Conservation (phyloP, 2,888 invertebrate genomes). For the Tinea trinotella region DNA sequence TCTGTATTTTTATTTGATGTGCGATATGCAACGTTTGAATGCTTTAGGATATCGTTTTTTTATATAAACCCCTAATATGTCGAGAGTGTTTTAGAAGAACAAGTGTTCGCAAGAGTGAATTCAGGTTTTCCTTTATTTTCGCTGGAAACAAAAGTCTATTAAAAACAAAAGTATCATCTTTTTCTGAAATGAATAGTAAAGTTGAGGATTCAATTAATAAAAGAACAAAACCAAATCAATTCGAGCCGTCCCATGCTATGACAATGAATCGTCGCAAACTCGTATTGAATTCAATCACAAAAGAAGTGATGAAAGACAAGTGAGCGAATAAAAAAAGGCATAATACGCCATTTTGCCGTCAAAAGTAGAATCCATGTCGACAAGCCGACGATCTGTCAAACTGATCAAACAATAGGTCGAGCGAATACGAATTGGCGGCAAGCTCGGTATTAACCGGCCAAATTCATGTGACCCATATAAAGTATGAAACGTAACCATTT, state of each 20-base stretch:
- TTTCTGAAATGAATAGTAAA: slow-evolving; percentile 13
- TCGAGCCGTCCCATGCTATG: slow-evolving; percentile 32
- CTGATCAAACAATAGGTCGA: slow-evolving; percentile 58
- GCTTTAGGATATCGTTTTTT: not conserved
- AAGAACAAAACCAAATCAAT: slow-evolving; percentile 51
- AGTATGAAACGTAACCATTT: not conserved
- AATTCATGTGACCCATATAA: slow-evolving; percentile 37
- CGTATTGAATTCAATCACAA: slow-evolving; percentile 58
- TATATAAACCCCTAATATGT: not conserved
- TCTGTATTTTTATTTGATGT: slow-evolving; percentile 13
- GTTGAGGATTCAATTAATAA: slow-evolving; percentile 27
- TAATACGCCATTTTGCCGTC: slow-evolving; percentile 66
- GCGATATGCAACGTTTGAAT: slow-evolving; percentile 13
- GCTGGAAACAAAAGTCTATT: no score
- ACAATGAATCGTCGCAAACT: slow-evolving; percentile 52
- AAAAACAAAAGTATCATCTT: slow-evolving; percentile 5
- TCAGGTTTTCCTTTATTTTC: not conserved
- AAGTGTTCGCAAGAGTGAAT: not conserved
- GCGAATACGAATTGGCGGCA: slow-evolving; percentile 37
- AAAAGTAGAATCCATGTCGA: slow-evolving; percentile 62
- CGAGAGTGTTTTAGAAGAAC: not conserved
- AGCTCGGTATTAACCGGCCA: slow-evolving; percentile 43
- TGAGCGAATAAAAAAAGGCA: slow-evolving; percentile 60
- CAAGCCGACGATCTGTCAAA: slow-evolving; percentile 58
- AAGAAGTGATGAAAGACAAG: slow-evolving; percentile 68